Conservation (phyloP, 2,113 vertebrate species). For the Aphyosemion australe region DNA sequence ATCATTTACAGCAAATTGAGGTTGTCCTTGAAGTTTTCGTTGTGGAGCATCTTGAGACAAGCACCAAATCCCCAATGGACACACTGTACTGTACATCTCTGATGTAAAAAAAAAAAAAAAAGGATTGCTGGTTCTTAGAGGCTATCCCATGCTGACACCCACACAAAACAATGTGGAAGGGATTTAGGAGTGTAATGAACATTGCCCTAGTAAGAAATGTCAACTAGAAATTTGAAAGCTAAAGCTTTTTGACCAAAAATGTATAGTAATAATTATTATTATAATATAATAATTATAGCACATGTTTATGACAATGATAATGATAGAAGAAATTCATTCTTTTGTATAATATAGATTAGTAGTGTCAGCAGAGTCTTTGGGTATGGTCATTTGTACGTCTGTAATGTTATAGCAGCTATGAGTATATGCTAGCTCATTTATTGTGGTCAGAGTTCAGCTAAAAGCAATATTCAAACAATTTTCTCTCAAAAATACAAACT, state of each 20-base stretch:
- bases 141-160: slow-evolving; percentile 64
- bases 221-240: no score
- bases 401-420: no score
- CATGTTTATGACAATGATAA: neutral
- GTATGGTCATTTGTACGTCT: no score
- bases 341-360: no score
- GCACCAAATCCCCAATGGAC: slow-evolving; percentile 66
- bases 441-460: no score
- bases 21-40: slow-evolving; percentile 77
- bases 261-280: neutral
- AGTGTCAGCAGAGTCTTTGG: no score
- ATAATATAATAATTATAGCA: slow-evolving; percentile 34
- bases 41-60: slow-evolving; percentile 67
- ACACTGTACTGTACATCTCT: slow-evolving; percentile 62
- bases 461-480: no score
- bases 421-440: no score
- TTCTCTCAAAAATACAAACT: no score
- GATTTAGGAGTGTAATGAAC: no score
- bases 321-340: neutral
- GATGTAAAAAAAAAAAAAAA: slow-evolving; percentile 57
- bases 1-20: slow-evolving; percentile 80
- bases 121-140: slow-evolving; percentile 56
- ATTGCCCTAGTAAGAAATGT: no score
- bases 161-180: slow-evolving; percentile 22
- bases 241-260: no score